These are phyloP conservation scores for Parascotia fuliginaria DNA, from an alignment of 2,888 invertebrate species.

Conservation along the genomic window DNA sequence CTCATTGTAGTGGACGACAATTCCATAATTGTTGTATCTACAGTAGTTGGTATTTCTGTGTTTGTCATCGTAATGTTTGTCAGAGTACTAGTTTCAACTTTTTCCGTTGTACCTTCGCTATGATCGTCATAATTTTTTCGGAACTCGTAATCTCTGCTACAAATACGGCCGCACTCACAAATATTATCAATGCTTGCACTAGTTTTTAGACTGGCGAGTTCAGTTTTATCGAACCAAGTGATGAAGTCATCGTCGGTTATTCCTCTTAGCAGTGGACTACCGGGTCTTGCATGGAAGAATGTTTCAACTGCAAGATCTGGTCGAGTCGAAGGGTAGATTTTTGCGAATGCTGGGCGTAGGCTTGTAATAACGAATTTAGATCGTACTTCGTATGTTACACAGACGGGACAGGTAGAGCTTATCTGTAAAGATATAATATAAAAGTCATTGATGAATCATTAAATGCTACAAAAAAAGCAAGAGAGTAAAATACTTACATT, in stretches of 20 bases:
- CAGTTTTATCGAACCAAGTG: constrained; percentile 88
- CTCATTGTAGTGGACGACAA: constrained; percentile 7
- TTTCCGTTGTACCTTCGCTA: constrained; percentile 23
- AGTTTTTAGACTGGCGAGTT: constrained; percentile 75
- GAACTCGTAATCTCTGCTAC: constrained; percentile 77
- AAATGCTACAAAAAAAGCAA: background rate
- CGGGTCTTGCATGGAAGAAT: constrained; percentile 87
- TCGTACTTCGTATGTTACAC: constrained; percentile 86
- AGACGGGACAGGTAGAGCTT: constrained; percentile 86
- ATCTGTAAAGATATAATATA: constrained; percentile 66
- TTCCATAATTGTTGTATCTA: constrained; percentile 10
- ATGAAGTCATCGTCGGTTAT: constrained; percentile 88
- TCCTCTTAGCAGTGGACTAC: constrained; percentile 86
- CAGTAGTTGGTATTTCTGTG: constrained; percentile 17
- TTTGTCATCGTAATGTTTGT: constrained; percentile 14
- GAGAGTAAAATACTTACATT: constrained; percentile 77
- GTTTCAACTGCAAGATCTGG: constrained; percentile 88
- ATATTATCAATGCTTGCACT: constrained; percentile 79
- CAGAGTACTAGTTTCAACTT: constrained; percentile 22
- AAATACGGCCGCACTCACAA: constrained; percentile 83
- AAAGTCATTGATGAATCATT: background rate
- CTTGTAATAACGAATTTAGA: constrained; percentile 87
- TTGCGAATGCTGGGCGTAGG: constrained; percentile 87
- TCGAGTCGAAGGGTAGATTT: constrained; percentile 87
- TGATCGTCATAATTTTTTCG: constrained; percentile 56